Evolutionary conservation across 2,888 invertebrate species (phyloP), one percentile per base, ranked within the genome.

Genomic region (Saturnia japonica): DNA sequence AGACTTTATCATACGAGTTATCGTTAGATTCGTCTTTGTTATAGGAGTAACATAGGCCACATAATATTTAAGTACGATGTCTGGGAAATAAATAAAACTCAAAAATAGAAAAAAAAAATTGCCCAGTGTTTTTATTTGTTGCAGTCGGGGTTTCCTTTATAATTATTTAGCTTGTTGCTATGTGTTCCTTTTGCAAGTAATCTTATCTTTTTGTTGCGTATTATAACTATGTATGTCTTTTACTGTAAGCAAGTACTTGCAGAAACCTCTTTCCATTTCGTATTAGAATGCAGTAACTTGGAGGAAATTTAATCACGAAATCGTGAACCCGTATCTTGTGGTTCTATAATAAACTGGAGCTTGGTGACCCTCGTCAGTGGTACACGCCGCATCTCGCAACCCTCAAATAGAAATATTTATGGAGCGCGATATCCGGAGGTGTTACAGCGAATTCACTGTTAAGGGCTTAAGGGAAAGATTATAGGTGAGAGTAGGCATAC

Each of bases 321-420:
- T 69, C 51, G 64, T 66, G 64, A 70, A 47, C 69, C 69, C 47
- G 68, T 68, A 54, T 68, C 69, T 67, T 68, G 68, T 42, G 62
- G 68, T 45, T 68, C 70, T 71, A 71, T 71, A 68, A 71, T 71
- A 71, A 73, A 51, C 72, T 70, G 69, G 64, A 64, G 70, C 72
- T 60, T 60, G 57, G 57, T 28, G 57, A 84, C 86, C 85, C 85
- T 84, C 79, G 80, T 86, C 86, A 85, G 77, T 69, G 54, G 71
- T 72, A 74, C 70, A 70, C 62, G 68, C 72, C 70, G 70, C 79
- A 80, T 80, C 83, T 79, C 78, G 72, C 66, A 40, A 43, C 70
- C 80, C 82, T 69, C 80, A 79, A 82, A 82, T 80, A 79, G 81
- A 85, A 84, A 85, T 85, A 87, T 87, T 85, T 87, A 86, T 82